Base-by-base conservation (phyloP, 2,113 vertebrate genomes). In the Empidonax alnorum region DNA sequence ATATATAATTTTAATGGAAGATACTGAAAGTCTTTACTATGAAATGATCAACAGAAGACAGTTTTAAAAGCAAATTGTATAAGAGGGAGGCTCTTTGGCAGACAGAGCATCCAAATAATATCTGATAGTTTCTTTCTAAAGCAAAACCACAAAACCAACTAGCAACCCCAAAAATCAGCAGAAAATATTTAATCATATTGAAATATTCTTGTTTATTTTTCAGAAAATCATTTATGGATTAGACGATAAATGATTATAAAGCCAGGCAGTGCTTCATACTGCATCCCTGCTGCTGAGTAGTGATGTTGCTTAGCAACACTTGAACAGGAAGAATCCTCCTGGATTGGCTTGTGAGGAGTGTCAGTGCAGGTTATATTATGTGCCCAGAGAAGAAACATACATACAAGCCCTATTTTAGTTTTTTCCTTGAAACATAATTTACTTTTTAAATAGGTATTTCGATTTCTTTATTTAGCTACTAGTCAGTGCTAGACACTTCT, bases 271-370 rank as follows among this genome's bases (percentile, higher is more conserved):
- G 86, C 74, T 96, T 97, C 91, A 66, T 86, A 72, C 50, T 84
- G 85, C 96, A 96, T 97, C 84, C 77, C 68, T 93, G 78, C 78
- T 97, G 85, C 93, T 96, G 97, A 83, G 52, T 86, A 93, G 78
- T 94, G 96, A 89, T 12, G 97, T 97, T 98, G 97, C 98, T 92
- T 97, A 97, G 98, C 97, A 98, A 98, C 97, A 62, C 44, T 85
- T 80, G 88, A 81, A 87, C 93, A 95, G 18, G 89, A 95, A 96
- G 85, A 90, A 94, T 96, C 65, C 33, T 94, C 65, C 65, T 78
- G 31, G 16, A 93, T 37, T 96, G 94, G 87, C 53, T 98, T 93
- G 63, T 96, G 89, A 15, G 10, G 73, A 89, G 84, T 62, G 31
- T 69, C 83, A 77, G 73, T 90, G 93, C 33, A 75, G 61, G 79